Evolutionary conservation across 2,797 vertebrate species (phyloP), one percentile per base, ranked within the genome.

Genomic region (Nannoperca australis): DNA sequence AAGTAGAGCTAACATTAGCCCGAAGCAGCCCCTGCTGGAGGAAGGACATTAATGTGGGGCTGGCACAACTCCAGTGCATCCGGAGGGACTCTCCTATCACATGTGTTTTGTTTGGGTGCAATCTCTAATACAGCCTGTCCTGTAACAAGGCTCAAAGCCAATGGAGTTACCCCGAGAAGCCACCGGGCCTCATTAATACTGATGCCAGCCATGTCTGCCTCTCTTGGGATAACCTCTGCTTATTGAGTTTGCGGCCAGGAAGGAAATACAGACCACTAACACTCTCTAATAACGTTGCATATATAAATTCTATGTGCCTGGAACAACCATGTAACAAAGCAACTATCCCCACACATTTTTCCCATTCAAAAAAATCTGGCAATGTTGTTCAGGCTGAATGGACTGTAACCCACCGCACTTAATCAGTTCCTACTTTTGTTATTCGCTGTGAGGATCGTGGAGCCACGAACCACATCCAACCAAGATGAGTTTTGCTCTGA

Each of bases 91-190:
- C 86, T 90, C 68, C 86, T 76, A 87, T 93, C 91, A 91, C 91
- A 91, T 88, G 88, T 88, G 87, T 94, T 32, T 92, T 95, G 94
- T 95, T 95, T 95, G 91, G 94, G 92, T 93, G 92, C 72, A 88
- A 81, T 76, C 78, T 88, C 47, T 88, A 81, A 89, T 88, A 83
- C 77, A 70, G 82, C 84, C 77, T 53, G 74, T 73, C 69, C 59
- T 85, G 88, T 76, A 79, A 78, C 83, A 81, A 73, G 85, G 85
- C 85, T 83, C 85, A 62, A 72, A 86, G 91, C 81, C 82, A 89
- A 13, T 50, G 13, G 64, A 87, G 78, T 74, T 65, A 50, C 81
- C 51, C 67, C 3, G 53, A 78, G 78, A 87, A 84, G 53, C 81
- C 68, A 71, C 64, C 74, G 56, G 73, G 14, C 68, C 79, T 84